These are phyloP conservation scores for Nowickia ferox DNA, from an alignment of 2,888 invertebrate genomes.

Conservation along the genomic window DNA sequence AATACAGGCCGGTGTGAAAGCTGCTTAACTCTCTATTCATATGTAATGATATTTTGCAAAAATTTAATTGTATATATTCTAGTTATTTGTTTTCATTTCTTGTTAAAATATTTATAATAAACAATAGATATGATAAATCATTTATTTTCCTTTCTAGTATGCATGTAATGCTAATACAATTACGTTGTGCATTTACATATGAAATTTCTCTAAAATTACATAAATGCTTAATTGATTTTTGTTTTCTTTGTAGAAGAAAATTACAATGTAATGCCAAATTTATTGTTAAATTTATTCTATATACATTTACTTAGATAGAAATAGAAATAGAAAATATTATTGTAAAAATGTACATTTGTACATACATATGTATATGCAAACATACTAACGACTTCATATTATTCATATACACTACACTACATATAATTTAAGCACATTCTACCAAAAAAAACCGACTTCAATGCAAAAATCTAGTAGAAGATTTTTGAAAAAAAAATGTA, in stretches of 20 bases:
- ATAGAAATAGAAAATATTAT: not conserved
- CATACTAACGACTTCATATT: not conserved
- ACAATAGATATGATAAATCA: not conserved
- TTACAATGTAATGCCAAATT: slow-evolving; percentile 19
- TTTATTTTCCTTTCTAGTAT: not conserved
- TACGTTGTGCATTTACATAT: not conserved
- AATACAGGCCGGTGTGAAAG: too few relatives aligned
- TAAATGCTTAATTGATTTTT: not conserved
- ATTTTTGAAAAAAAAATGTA: too few relatives aligned
- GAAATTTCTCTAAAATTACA: not conserved
- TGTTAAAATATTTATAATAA: slow-evolving; percentile 20
- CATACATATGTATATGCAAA: not conserved
- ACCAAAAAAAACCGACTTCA: too few relatives aligned
- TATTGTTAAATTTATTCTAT: slow-evolving; percentile 9
- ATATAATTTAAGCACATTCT: too few relatives aligned
- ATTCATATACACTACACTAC: too few relatives aligned
- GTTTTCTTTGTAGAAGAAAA: not conserved
- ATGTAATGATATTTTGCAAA: too few relatives aligned
- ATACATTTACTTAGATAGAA: not conserved
- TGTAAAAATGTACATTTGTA: not conserved
- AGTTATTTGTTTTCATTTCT: slow-evolving; percentile 38
- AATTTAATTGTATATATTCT: too few relatives aligned
- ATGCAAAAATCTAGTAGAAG: too few relatives aligned
- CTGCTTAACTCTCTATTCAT: not conserved
- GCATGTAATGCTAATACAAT: not conserved